phyloP scores from a whole-genome alignment of 2,797 vertebrate species.

The Falco cherrug region DNA sequence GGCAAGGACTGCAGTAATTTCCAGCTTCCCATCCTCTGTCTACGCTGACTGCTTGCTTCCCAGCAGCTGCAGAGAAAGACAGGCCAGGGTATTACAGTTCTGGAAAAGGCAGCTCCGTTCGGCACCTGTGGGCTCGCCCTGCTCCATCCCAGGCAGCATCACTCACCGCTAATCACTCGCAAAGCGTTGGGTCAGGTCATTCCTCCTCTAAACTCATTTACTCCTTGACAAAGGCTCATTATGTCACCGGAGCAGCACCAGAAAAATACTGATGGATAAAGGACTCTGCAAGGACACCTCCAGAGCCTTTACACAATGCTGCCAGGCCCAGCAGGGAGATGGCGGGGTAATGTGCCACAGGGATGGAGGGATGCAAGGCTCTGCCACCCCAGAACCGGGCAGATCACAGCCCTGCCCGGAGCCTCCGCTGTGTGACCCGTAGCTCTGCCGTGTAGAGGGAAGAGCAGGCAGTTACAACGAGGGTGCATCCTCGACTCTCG shows the following conservation, averaged over 20 bases:
- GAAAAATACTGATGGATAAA: neutral
- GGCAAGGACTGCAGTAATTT: neutral
- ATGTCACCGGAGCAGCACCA: neutral
- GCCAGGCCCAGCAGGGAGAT: neutral
- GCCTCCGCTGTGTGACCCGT: rapidly evolving
- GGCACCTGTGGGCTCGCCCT: neutral
- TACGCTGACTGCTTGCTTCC: neutral
- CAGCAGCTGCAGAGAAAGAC: neutral
- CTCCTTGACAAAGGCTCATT: constrained; percentile 10
- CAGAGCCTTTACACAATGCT: neutral
- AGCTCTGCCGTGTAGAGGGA: neutral
- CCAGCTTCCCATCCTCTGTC: neutral
- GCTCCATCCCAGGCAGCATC: neutral
- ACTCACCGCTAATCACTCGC: neutral
- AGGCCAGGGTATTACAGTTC: rapidly evolving
- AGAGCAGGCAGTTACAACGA: rapidly evolving
- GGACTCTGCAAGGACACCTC: constrained; percentile 2
- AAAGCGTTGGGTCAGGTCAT: neutral
- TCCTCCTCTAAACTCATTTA: neutral
- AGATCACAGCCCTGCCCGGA: rapidly evolving
- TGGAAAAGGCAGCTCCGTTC: neutral
- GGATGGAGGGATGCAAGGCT: neutral
- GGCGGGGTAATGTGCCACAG: neutral
- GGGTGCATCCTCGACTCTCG: neutral
- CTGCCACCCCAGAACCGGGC: rapidly evolving